Evolutionary conservation across 2,888 invertebrate species (phyloP).

Genomic region (Microctonus aethiopoides): DNA sequence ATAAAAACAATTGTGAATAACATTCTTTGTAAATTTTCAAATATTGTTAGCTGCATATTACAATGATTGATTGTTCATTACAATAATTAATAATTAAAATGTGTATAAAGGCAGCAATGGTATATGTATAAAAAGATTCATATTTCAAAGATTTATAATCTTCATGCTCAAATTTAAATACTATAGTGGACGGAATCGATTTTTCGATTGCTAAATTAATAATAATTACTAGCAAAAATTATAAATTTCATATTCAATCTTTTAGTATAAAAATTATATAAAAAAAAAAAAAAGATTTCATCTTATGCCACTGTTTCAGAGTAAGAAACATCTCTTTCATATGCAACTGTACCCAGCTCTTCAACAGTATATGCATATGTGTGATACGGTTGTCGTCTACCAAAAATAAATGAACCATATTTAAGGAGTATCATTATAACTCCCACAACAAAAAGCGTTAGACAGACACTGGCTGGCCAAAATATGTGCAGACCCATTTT

Average conservation of each 20-base stretch:
- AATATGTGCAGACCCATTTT: conserved; percentile 78
- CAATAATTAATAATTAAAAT: background rate
- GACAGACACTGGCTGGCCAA: conserved; percentile 81
- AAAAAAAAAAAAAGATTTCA: background rate
- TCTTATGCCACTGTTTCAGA: conserved; percentile 60
- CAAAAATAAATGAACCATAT: conserved; percentile 79
- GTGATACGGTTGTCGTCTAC: conserved; percentile 73
- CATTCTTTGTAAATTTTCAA: background rate
- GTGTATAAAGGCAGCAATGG: background rate
- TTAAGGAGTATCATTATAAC: conserved; percentile 81
- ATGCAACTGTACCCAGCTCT: conserved; percentile 72
- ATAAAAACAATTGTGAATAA: background rate
- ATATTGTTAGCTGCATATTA: background rate
- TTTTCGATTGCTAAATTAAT: background rate
- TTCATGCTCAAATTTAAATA: background rate
- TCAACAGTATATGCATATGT: conserved; percentile 70
- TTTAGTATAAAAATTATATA: background rate
- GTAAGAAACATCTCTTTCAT: conserved; percentile 61
- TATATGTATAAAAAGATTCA: background rate
- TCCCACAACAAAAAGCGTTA: conserved; percentile 79
- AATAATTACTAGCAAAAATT: background rate
- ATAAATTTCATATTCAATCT: background rate
- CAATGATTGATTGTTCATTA: no score
- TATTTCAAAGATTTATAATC: background rate
- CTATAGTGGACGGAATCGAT: conserved; percentile 3